Percentiles rank a stretch among this genome's conserved stretches.
Conservation (phyloP, 2,797 vertebrate species). For the Sciurus vulgaris region DNA sequence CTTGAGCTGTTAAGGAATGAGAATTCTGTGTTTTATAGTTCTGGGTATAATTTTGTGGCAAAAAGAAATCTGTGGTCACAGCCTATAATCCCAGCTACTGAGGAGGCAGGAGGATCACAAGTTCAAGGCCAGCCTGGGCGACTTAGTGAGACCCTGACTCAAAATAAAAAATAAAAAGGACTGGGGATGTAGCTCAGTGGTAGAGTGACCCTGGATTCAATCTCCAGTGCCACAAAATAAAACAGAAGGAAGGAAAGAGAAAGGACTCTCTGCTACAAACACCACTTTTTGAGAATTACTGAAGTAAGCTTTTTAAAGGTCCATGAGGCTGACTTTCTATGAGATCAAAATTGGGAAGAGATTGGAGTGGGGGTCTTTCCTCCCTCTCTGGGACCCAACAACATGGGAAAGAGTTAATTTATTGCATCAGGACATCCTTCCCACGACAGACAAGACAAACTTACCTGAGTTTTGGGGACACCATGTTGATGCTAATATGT, state of each 20-base stretch:
- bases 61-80: conserved; percentile 3
- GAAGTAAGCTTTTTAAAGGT: neutral
- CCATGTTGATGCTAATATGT: no score
- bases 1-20: neutral
- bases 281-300: neutral
- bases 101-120: no score
- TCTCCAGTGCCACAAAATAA: no score
- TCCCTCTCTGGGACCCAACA: neutral
- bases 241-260: neutral
- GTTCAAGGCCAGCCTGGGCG: no score
- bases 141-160: no score
- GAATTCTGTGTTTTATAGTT: neutral
- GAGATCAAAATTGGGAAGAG: neutral
- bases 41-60: neutral
- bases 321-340: neutral
- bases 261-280: neutral
- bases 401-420: neutral
- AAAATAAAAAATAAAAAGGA: no score
- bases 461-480: neutral
- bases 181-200: no score
- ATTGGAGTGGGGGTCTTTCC: neutral
- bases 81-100: no score
- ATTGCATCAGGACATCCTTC: neutral
- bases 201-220: no score
- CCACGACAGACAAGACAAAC: neutral